Conservation (phyloP, 2,113 vertebrate genomes). For the Myiozetetes cayanensis region DNA sequence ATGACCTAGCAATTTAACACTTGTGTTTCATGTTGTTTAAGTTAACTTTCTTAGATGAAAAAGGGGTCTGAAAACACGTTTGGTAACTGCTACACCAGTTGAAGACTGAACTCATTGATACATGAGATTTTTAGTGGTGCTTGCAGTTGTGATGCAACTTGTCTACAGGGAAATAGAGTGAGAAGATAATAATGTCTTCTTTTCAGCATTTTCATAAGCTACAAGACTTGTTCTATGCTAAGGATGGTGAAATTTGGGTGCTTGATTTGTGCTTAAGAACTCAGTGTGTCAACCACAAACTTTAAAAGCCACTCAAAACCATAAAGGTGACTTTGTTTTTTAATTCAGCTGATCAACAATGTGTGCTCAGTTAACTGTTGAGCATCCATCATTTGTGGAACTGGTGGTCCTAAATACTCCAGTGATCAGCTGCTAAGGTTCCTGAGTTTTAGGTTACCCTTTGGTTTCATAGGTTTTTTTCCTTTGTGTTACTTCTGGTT, state of each 20-base stretch:
- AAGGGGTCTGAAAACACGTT: background rate
- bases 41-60: background rate
- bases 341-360: background rate
- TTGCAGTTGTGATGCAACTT: background rate
- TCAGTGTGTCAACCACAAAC: background rate
- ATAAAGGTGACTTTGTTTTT: background rate
- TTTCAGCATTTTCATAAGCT: background rate
- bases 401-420: background rate
- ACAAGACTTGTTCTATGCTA: background rate
- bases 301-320: background rate
- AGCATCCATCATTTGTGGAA: background rate
- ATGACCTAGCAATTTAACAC: background rate
- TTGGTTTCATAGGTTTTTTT: background rate
- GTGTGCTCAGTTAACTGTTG: background rate
- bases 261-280: background rate
- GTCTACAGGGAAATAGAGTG: background rate
- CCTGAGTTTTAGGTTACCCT: background rate
- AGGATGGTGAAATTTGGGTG: background rate
- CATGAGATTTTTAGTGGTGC: background rate
- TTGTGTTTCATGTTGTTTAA: background rate
- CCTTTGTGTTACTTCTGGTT: background rate
- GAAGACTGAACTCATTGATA: background rate
- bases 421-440: background rate
- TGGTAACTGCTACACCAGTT: background rate
- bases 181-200: background rate